Percentiles rank a stretch among this genome's conserved stretches.
phyloP scores from a whole-genome alignment of 2,888 invertebrate species.

The Hanleya hanleyi region DNA sequence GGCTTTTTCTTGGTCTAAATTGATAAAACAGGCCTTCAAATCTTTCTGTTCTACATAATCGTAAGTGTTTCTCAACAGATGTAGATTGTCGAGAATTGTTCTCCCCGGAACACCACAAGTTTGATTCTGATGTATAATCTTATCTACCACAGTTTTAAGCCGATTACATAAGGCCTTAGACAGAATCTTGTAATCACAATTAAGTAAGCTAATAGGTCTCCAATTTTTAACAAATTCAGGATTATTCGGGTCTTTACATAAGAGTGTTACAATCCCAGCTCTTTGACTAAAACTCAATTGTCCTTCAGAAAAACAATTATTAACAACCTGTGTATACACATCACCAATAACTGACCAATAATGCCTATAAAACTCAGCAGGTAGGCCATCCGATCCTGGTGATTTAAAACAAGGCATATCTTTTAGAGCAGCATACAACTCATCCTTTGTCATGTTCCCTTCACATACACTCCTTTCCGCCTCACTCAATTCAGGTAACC shows the following conservation, averaged over 20 bases:
- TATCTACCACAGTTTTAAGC: slow-evolving; percentile 28
- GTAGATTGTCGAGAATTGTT: slow-evolving; percentile 43
- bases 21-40: slow-evolving; percentile 33
- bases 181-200: slow-evolving; percentile 44
- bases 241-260: slow-evolving; percentile 40
- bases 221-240: slow-evolving; percentile 37
- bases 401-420: background rate
- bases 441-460: background rate
- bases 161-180: slow-evolving; percentile 38
- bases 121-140: slow-evolving; percentile 36
- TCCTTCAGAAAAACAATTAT: background rate
- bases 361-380: background rate
- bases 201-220: slow-evolving; percentile 43
- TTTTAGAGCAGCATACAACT: background rate
- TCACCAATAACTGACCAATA: background rate
- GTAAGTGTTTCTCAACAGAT: slow-evolving; percentile 35
- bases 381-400: background rate
- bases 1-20: slow-evolving; percentile 47
- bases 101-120: slow-evolving; percentile 41
- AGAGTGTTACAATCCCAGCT: slow-evolving; percentile 26
- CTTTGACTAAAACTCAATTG: slow-evolving; percentile 11
- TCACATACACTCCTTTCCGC: background rate
- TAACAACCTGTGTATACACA: background rate
- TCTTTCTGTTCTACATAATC: slow-evolving; percentile 41
- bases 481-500: background rate